Evolutionary conservation across 2,113 vertebrate species (phyloP).

Genomic region (Chelonoidis abingdonii): DNA sequence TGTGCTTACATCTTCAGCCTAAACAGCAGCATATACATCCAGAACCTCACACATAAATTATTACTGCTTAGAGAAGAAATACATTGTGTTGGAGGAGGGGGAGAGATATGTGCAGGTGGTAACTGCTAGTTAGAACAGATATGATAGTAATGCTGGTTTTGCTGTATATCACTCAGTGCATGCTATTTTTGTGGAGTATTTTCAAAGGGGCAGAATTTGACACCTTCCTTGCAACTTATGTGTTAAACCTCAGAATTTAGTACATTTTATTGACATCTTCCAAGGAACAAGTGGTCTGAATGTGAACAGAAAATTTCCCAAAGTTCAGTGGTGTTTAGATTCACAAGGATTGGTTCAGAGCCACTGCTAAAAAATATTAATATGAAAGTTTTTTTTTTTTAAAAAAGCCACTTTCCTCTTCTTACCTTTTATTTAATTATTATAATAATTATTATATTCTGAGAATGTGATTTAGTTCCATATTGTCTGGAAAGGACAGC

Average conservation of each 20-base stretch:
- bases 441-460: background rate
- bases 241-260: background rate
- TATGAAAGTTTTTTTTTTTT: background rate
- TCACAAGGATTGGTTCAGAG: background rate
- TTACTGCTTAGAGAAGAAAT: background rate
- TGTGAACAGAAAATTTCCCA: background rate
- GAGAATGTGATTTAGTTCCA: background rate
- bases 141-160: background rate
- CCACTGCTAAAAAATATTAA: background rate
- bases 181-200: background rate
- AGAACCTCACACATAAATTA: background rate
- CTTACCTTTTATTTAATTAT: background rate
- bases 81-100: background rate
- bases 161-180: fast-evolving
- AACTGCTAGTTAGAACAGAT: background rate
- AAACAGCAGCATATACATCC: background rate
- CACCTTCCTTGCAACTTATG: background rate
- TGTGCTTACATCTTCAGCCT: background rate
- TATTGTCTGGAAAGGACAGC: conserved; percentile 50
- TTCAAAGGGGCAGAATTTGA: background rate
- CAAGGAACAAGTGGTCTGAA: background rate
- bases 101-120: background rate
- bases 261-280: background rate
- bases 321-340: background rate
- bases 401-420: background rate